Percentiles rank a stretch among this genome's conserved stretches.
Conservation (phyloP, 2,888 invertebrate species). For the Drosophila siamana region DNA sequence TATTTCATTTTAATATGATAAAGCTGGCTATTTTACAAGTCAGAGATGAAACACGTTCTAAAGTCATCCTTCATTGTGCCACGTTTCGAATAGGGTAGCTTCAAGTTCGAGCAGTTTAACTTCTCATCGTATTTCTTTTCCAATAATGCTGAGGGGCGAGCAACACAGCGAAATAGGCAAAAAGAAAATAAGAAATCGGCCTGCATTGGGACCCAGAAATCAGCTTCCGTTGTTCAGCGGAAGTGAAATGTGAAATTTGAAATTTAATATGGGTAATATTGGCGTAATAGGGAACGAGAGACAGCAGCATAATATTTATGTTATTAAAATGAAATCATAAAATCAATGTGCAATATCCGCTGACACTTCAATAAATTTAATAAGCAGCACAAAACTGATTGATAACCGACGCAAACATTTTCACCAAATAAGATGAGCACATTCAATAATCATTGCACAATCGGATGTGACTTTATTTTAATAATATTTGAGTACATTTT, state of each 20-base stretch:
- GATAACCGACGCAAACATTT: slow-evolving; percentile 4
- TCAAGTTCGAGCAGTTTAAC: neutral
- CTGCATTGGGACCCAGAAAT: slow-evolving; percentile 35
- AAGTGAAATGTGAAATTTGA: slow-evolving; percentile 62
- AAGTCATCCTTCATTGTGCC: neutral
- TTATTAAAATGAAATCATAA: slow-evolving; percentile 49
- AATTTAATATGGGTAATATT: slow-evolving; percentile 50
- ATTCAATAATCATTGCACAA: neutral
- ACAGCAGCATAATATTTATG: slow-evolving; percentile 44
- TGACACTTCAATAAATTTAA: slow-evolving; percentile 47
- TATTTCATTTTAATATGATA: neutral
- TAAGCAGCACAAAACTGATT: slow-evolving; percentile 20
- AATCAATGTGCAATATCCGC: slow-evolving; percentile 65
- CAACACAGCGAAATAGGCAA: slow-evolving; percentile 29
- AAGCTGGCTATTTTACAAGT: too few species aligned
- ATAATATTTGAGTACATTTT: neutral
- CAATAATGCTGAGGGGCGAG: slow-evolving; percentile 1
- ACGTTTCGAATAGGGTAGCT: slow-evolving; percentile 2
- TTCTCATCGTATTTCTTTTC: neutral
- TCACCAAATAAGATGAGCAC: neutral
- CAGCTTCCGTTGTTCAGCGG: slow-evolving; percentile 58
- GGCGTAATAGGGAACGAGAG: neutral
- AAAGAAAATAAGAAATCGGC: slow-evolving; percentile 22
- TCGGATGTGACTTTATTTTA: neutral
- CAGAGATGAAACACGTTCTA: too few species aligned